These are phyloP conservation scores for Anoplopoma fimbria DNA, from an alignment of 2,113 vertebrate genomes.

Conservation along the genomic window DNA sequence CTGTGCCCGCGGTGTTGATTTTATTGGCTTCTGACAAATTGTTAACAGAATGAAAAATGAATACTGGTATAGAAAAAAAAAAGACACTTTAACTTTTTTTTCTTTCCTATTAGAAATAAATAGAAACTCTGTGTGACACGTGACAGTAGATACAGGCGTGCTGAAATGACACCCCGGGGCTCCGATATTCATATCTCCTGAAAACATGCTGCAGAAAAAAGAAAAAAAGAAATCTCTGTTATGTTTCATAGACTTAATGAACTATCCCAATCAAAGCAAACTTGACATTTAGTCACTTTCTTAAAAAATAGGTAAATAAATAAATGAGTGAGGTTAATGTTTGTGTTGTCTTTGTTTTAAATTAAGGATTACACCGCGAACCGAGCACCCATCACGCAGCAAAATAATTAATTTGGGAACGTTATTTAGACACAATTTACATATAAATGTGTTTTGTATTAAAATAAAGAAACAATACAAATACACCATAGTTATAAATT, in stretches of 20 bases:
- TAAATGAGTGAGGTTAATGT: constrained; percentile 50
- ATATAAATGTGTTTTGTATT: constrained; percentile 89
- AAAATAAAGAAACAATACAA: constrained; percentile 80
- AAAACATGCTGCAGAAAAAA: constrained; percentile 69
- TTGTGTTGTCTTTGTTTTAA: constrained; percentile 65
- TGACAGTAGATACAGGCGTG: constrained; percentile 87
- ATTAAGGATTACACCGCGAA: constrained; percentile 73
- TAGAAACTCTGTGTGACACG: constrained; percentile 37
- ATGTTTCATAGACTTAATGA: constrained; percentile 71
- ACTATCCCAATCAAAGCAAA: constrained; percentile 74
- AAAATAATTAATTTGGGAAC: constrained; percentile 85
- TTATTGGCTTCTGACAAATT: constrained; percentile 68
- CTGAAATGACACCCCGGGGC: constrained; percentile 85
- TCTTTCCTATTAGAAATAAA: constrained; percentile 9
- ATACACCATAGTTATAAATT: constrained; percentile 82
- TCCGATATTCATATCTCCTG: constrained; percentile 87
- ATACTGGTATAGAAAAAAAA: not conserved
- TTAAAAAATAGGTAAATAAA: constrained; percentile 62
- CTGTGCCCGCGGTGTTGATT: constrained; percentile 57
- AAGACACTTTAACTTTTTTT: constrained; percentile 13
- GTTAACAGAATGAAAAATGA: constrained; percentile 55
- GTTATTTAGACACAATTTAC: constrained; percentile 92
- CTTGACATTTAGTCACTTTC: constrained; percentile 80
- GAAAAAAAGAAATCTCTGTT: constrained; percentile 63
- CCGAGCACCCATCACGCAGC: constrained; percentile 64